These are phyloP conservation scores for Ceratitis capitata DNA, from an alignment of 1,140 invertebrate species.

Conservation along the genomic window DNA sequence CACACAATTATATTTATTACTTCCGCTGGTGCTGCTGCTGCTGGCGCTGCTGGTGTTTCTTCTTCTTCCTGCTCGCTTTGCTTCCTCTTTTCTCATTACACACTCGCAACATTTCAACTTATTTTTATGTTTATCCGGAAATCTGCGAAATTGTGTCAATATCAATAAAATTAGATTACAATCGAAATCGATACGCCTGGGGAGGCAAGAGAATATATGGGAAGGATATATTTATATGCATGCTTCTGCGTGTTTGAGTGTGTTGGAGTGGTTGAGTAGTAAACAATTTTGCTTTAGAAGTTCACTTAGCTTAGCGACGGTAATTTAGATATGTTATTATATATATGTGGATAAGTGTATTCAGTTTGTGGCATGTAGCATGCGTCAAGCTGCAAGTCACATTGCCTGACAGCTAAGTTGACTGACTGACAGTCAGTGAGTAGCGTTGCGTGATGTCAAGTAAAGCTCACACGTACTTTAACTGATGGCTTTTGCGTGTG, in stretches of 20 bases:
- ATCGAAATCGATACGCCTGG: neutral
- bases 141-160: conserved; percentile 43
- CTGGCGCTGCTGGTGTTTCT: too few relatives aligned
- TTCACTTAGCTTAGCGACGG: neutral
- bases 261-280: neutral
- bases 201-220: neutral
- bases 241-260: neutral
- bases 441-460: neutral
- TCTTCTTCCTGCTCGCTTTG: neutral
- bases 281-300: neutral
- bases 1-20: conserved; percentile 3
- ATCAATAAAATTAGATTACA: conserved; percentile 44
- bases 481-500: neutral
- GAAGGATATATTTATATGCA: neutral
- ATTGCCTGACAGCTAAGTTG: neutral
- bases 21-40: neutral
- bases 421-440: neutral
- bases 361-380: neutral
- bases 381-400: neutral
- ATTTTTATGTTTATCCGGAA: conserved; percentile 71
- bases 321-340: neutral
- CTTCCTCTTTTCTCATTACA: neutral
- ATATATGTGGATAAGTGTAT: too few relatives aligned
- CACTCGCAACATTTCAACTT: neutral
- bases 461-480: neutral